These are phyloP conservation scores for Amphipyra berbera DNA, from an alignment of 2,888 invertebrate species.

Conservation along the genomic window DNA sequence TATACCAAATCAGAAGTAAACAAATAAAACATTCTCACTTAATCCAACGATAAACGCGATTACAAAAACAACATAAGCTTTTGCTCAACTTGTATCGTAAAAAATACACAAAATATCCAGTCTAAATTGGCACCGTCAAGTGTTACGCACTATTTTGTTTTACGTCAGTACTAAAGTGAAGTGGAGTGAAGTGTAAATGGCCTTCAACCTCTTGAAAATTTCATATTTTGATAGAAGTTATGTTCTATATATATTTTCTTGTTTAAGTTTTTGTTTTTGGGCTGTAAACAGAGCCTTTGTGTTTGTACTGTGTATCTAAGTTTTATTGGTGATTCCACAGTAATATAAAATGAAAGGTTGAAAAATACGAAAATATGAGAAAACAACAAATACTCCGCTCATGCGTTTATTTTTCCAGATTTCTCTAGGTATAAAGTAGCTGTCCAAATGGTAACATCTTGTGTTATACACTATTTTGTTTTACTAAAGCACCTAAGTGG, in stretches of 20 bases:
- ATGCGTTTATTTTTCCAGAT: too few species aligned
- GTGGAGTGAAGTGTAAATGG: slow-evolving; percentile 37
- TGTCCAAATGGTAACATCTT: too few species aligned
- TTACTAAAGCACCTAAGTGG: too few species aligned
- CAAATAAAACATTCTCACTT: slow-evolving; percentile 21
- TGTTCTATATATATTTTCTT: background rate
- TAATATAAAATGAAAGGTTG: slow-evolving; percentile 2
- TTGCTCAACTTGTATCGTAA: slow-evolving; percentile 42
- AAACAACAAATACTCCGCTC: too few species aligned
- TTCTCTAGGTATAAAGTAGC: too few species aligned
- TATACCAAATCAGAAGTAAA: slow-evolving; percentile 1
- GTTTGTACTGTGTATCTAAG: too few species aligned
- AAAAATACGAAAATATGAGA: too few species aligned
- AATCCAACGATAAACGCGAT: slow-evolving; percentile 19
- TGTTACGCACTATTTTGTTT: slow-evolving; percentile 57
- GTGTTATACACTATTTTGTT: too few species aligned
- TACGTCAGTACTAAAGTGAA: slow-evolving; percentile 42
- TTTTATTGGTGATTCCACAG: background rate
- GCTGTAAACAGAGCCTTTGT: too few species aligned
- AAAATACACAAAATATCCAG: slow-evolving; percentile 24
- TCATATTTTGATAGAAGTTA: slow-evolving; percentile 34
- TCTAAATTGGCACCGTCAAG: slow-evolving; percentile 39
- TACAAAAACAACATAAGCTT: slow-evolving; percentile 38
- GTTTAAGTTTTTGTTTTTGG: slow-evolving; percentile 15
- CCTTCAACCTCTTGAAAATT: slow-evolving; percentile 29